Conservation (phyloP, 2,113 vertebrate genomes). For the Scolopax mira region DNA sequence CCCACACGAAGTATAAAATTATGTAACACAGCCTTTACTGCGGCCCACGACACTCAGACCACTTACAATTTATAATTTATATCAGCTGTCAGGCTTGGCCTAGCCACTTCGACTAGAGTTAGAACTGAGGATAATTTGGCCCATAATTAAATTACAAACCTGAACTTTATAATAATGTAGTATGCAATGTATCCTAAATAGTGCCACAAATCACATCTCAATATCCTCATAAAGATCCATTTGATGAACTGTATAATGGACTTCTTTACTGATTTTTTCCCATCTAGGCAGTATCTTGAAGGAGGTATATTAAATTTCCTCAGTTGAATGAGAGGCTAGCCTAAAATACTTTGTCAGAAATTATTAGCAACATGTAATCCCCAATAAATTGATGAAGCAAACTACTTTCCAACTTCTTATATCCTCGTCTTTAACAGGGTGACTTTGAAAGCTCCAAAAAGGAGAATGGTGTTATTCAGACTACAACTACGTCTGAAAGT, state of each 20-base stretch:
- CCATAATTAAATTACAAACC: conserved; percentile 60
- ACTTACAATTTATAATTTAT: conserved; percentile 46
- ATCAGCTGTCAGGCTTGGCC: conserved; percentile 32
- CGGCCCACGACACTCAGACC: not conserved
- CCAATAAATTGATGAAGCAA: conserved; percentile 41
- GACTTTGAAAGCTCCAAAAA: conserved; percentile 48
- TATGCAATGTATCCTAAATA: conserved; percentile 52
- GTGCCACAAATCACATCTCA: conserved; percentile 53
- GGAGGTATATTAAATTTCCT: conserved; percentile 22
- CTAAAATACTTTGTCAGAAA: conserved; percentile 28
- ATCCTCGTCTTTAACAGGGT: not conserved
- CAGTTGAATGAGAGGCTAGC: not conserved
- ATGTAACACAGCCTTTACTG: conserved; percentile 28
- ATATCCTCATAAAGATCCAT: conserved; percentile 53
- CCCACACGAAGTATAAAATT: not conserved
- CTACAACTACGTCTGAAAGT: not conserved
- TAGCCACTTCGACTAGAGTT: conserved; percentile 32
- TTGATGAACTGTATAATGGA: conserved; percentile 55
- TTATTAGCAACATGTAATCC: conserved; percentile 45
- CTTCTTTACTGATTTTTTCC: conserved; percentile 13
- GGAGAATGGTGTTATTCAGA: not conserved
- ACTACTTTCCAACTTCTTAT: not conserved
- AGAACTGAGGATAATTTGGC: conserved; percentile 48
- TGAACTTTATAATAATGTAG: conserved; percentile 61
- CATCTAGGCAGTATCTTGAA: conserved; percentile 10